Percentiles rank a stretch among this genome's conserved stretches.
Evolutionary conservation across 2,113 vertebrate genomes (phyloP).

Genomic region (Trachemys scripta): DNA sequence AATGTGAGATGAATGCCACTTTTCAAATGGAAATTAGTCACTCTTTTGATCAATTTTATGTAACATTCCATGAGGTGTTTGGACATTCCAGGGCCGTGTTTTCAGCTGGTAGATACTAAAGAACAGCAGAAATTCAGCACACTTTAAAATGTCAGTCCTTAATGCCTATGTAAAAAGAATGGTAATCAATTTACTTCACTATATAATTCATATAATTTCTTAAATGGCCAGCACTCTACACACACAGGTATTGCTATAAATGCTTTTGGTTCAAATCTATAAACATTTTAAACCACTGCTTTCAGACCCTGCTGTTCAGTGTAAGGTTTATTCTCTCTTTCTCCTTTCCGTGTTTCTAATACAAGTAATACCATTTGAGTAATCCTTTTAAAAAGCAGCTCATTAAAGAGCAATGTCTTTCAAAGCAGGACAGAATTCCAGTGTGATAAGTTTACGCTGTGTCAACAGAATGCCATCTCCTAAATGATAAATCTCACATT

Average conservation of each 20-base stretch:
- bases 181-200: conserved; percentile 4
- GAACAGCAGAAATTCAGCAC: background rate
- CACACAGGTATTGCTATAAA: background rate
- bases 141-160: background rate
- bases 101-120: conserved; percentile 7
- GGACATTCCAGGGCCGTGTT: conserved; percentile 6
- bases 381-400: conserved; percentile 24
- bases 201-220: background rate
- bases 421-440: conserved; percentile 26
- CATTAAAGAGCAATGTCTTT: background rate
- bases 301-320: conserved; percentile 9
- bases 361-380: conserved; percentile 3
- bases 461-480: conserved; percentile 5
- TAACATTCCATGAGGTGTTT: background rate
- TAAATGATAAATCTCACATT: conserved; percentile 24
- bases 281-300: background rate
- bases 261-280: background rate
- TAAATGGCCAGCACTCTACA: background rate
- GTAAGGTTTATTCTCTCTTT: conserved; percentile 10
- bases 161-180: background rate
- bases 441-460: conserved; percentile 4
- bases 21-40: background rate
- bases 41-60: conserved; percentile 11
- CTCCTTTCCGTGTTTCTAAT: conserved; percentile 27
- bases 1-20: background rate